Evolutionary conservation across 2,797 vertebrate species (phyloP).

Genomic region (Carcharodon carcharias): DNA sequence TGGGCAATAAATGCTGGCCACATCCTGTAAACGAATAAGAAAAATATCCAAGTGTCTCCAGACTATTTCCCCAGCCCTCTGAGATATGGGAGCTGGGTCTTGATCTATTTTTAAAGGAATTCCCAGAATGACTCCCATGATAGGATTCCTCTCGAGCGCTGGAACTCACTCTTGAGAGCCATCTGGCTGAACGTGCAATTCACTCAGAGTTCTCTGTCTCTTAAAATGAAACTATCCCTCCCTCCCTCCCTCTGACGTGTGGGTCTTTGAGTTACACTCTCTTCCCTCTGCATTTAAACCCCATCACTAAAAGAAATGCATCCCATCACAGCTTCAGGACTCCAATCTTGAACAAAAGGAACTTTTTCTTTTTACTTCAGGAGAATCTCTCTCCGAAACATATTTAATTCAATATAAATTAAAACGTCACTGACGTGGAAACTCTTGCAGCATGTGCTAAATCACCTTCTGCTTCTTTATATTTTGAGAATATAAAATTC

Average conservation of each 20-base stretch:
- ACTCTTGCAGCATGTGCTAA: neutral
- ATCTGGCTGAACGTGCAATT: neutral
- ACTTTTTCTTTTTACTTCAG: neutral
- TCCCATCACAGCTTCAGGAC: no score
- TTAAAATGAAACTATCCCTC: neutral
- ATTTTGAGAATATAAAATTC: no score
- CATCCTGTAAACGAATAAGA: no score
- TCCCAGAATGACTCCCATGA: neutral
- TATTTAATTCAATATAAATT: neutral
- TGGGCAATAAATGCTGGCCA: no score
- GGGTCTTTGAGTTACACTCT: neutral
- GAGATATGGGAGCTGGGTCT: neutral
- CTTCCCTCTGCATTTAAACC: neutral
- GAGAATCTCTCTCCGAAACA: neutral
- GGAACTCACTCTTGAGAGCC: neutral
- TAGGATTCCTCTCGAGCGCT: neutral
- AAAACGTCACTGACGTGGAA: neutral
- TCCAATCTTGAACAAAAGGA: neutral
- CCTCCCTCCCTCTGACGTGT: neutral
- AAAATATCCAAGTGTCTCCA: neutral
- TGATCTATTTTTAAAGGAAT: neutral
- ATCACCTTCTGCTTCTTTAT: neutral
- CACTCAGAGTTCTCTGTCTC: neutral
- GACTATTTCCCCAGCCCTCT: neutral
- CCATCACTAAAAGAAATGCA: neutral